phyloP scores from a whole-genome alignment of 2,888 invertebrate genomes.

The Tetrapedia diversipes region DNA sequence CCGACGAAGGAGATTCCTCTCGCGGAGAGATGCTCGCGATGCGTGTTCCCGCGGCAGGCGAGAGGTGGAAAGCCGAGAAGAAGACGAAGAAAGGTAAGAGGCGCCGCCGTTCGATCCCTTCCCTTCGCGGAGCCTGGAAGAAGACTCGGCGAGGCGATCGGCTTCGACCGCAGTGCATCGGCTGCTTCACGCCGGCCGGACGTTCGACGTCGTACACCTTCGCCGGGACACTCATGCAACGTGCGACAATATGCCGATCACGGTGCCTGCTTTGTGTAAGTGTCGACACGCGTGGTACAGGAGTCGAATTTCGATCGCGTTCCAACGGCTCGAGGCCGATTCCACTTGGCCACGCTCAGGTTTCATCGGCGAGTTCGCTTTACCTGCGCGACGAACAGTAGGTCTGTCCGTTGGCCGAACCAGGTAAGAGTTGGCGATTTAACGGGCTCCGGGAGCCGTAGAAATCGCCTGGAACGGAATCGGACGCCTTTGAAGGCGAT shows the following conservation, averaged over 20 bases:
- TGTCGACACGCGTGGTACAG: slow-evolving; percentile 45
- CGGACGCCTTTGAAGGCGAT: neutral
- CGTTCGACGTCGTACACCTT: slow-evolving; percentile 57
- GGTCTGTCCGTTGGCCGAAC: neutral
- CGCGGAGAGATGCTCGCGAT: slow-evolving; percentile 58
- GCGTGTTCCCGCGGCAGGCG: slow-evolving; percentile 51
- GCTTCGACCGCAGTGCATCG: slow-evolving; percentile 70
- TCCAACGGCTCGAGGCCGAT: neutral
- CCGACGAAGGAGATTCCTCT: slow-evolving; percentile 55
- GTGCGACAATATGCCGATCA: slow-evolving; percentile 74
- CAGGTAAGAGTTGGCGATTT: slow-evolving; percentile 28
- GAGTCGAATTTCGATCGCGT: slow-evolving; percentile 15
- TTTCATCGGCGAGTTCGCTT: neutral
- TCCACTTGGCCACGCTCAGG: neutral
- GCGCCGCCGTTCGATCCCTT: slow-evolving; percentile 66
- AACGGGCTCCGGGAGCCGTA: neutral
- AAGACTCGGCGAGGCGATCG: slow-evolving; percentile 70
- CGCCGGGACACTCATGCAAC: slow-evolving; percentile 67
- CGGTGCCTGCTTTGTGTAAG: slow-evolving; percentile 75
- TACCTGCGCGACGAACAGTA: neutral
- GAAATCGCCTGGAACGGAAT: neutral
- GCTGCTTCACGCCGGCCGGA: slow-evolving; percentile 71
- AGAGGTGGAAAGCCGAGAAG: slow-evolving; percentile 71
- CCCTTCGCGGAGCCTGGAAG: slow-evolving; percentile 63
- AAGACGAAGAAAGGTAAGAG: slow-evolving; percentile 76